phyloP scores from a whole-genome alignment of 2,888 invertebrate genomes.

The Agonopterix heracliana region DNA sequence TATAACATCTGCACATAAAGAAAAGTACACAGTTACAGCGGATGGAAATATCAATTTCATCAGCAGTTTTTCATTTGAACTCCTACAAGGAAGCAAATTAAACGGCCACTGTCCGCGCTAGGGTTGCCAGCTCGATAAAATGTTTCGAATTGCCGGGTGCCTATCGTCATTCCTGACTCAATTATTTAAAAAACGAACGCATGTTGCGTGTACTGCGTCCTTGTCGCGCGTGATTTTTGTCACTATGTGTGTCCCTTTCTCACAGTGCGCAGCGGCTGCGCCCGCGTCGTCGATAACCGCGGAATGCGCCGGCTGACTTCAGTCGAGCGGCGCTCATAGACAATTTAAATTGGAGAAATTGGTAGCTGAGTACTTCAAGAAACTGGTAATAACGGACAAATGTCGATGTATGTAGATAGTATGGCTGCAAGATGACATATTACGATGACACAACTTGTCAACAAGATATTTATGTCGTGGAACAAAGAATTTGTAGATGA shows the following conservation, averaged over 20 bases:
- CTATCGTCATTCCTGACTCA: slow-evolving; percentile 70
- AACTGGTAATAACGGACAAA: slow-evolving; percentile 53
- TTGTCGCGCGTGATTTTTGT: slow-evolving; percentile 46
- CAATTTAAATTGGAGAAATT: slow-evolving; percentile 74
- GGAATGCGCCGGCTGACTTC: slow-evolving; percentile 74
- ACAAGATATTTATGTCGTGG: slow-evolving; percentile 14
- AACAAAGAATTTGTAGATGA: background rate
- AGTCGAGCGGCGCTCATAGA: slow-evolving; percentile 70
- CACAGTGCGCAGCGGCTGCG: slow-evolving; percentile 43
- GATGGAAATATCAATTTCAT: slow-evolving; percentile 22
- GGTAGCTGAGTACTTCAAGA: slow-evolving; percentile 52
- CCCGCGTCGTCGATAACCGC: slow-evolving; percentile 62
- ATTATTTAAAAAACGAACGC: slow-evolving; percentile 71
- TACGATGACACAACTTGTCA: slow-evolving; percentile 16
- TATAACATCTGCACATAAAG: no score
- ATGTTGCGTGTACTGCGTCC: slow-evolving; percentile 46
- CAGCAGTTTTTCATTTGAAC: slow-evolving; percentile 21
- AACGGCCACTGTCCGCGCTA: slow-evolving; percentile 57
- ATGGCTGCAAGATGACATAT: slow-evolving; percentile 5
- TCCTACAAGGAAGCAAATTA: slow-evolving; percentile 53
- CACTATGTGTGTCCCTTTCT: slow-evolving; percentile 40
- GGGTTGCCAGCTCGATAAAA: slow-evolving; percentile 67
- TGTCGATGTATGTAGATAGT: slow-evolving; percentile 27
- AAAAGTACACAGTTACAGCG: background rate
- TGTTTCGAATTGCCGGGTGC: slow-evolving; percentile 62